Evolutionary conservation across 2,888 invertebrate species (phyloP).

Genomic region (Aricia artaxerxes): DNA sequence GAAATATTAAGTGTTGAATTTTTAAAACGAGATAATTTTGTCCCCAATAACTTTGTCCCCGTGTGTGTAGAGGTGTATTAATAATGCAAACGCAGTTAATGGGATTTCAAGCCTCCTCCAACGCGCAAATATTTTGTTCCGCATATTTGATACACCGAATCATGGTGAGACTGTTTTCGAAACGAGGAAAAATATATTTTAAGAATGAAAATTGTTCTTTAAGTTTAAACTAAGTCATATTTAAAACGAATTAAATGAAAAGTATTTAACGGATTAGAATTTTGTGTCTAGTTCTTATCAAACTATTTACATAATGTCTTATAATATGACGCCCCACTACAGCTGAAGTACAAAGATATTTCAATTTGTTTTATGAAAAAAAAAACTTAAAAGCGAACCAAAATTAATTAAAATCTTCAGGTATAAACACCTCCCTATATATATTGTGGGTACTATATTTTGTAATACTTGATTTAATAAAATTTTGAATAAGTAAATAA

Average conservation of each 20-base stretch:
- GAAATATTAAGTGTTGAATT: neutral
- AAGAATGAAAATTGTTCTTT: neutral
- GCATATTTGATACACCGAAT: neutral
- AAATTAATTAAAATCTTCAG: no score
- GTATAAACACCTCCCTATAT: no score
- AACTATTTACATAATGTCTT: constrained; percentile 12
- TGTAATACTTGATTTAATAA: no score
- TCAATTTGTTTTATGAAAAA: neutral
- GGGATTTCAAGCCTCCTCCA: neutral
- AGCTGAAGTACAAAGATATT: neutral
- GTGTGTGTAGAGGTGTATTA: constrained; percentile 7
- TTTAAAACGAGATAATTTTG: neutral
- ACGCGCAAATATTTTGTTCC: neutral
- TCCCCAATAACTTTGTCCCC: constrained; percentile 1
- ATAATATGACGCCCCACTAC: neutral
- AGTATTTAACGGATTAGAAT: neutral
- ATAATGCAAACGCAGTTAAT: constrained; percentile 3
- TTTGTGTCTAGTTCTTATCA: constrained; percentile 4
- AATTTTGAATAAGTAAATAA: no score
- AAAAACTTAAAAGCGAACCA: neutral
- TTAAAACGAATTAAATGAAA: no score
- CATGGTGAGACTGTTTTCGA: neutral
- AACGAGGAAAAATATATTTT: neutral
- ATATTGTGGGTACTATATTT: no score
- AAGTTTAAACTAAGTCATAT: no score